Conservation (phyloP, 2,113 vertebrate genomes). For the Microcebus lehilahytsara region DNA sequence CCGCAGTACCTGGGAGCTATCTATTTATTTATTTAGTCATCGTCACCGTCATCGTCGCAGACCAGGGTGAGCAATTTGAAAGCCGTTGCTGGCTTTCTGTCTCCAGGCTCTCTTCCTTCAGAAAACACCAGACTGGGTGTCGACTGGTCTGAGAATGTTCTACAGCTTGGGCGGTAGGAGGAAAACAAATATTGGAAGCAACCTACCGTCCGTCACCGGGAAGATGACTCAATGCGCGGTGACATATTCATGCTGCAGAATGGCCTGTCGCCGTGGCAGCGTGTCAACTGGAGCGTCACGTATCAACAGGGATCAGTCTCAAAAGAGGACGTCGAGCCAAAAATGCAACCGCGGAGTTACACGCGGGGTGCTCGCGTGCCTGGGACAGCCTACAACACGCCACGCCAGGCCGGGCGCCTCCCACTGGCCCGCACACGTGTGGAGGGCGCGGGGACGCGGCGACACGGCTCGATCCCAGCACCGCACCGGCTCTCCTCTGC, state of each 20-base stretch:
- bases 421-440: accelerated
- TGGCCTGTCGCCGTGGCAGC: not conserved
- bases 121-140: not conserved
- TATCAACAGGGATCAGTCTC: conserved; percentile 73
- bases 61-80: not conserved
- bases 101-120: not conserved
- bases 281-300: conserved; percentile 62
- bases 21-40: not conserved
- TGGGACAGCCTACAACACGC: not conserved
- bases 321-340: conserved; percentile 44
- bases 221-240: conserved; percentile 39
- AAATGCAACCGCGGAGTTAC: not conserved
- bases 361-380: not conserved
- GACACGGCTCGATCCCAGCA: accelerated
- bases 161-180: conserved; percentile 53
- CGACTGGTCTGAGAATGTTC: not conserved
- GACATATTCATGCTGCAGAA: conserved; percentile 39
- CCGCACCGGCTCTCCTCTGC: not conserved
- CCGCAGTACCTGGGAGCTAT: not conserved
- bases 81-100: conserved; percentile 18
- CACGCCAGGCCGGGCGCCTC: not conserved
- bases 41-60: accelerated
- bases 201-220: conserved; percentile 12
- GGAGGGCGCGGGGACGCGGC: accelerated
- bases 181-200: conserved; percentile 37